Base-by-base conservation (phyloP, 1,140 invertebrate genomes). In the Bombus confusus region DNA sequence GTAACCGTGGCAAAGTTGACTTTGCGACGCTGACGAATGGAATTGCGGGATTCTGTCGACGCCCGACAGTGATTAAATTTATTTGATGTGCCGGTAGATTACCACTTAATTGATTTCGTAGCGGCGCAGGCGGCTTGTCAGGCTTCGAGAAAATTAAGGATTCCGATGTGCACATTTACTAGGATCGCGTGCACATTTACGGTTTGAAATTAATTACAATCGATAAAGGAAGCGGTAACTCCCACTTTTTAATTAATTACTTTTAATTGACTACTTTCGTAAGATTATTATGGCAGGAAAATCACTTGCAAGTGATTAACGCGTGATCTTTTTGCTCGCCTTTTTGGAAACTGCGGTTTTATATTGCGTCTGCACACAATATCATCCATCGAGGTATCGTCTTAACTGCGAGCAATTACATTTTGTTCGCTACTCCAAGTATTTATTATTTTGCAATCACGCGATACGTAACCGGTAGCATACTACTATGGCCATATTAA, bases 11-110 rank as follows among this genome's bases (percentile, higher is more conserved):
- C 62, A 12, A 8, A 52, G 52, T 66, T 52, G 43, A 86, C 82
- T 87, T 87, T 86, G 86, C 59, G 66, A 73, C 47, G 31, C 66
- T 37, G 25, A 47, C 18, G 39, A 39, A 82, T 64, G 69, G 37
- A 28, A 12, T 37, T 52, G 18, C 47, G 47, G 47, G 64, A 73
- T 86, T 52, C 80, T 68, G 39, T 87, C 15, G 31, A 52, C 47
- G 47, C 47, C 47, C 47, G 28, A 68, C 64, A 52, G n/a, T 77
- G 80, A 88, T 88, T 86, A 88, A 66, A 86, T 83, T 83, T 79
- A 52, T 52, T 52, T 52, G 47, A 52, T 52, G 47, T 52, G 41
- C n/a, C 31, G 18, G 34, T 8, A 39, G 43, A 22, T 87, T 68
- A 64, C 64, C 57, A 15, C 34, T 66, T 88, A 75, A 87, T 88